Evolutionary conservation across 2,888 invertebrate genomes (phyloP), one percentile per base, ranked within the genome.

Genomic region (Poecilus cupreus): DNA sequence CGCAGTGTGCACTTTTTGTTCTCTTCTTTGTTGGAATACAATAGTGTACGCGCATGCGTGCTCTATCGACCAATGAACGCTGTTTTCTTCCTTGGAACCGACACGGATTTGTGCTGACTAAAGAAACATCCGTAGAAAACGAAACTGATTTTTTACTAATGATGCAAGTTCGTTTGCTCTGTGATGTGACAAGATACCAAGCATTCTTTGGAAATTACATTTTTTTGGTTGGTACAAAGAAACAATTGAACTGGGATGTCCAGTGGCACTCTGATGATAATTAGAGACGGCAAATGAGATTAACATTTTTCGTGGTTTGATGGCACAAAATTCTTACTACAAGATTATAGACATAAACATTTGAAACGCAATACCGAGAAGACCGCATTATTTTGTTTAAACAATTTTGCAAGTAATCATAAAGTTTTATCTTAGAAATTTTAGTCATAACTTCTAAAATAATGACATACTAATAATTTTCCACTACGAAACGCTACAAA

Each of bases 81-180:
- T 49, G 46, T 20, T 18, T 20, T 10, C 22, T 20, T 20, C 51
- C 8, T 32, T 32, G 20, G 4, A 10, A 60, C 8, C 26, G 13
- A n/a, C 60, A 60, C 24, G 60, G 18, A 60, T 60, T 60, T 26
- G 26, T 60, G 22, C 26, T 60, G 60, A 72, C 46, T 22, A 70
- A 32, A 60, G 51, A 51, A 51, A 18, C 51, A 51, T 51, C 60
- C 60, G 32, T 68, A 18, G 37, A 37, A 68, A 68, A 68, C 64
- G 37, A 72, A 72, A 46, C 72, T 46, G 46, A 46, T 22, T 72
- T 72, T 72, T 43, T 72, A 72, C 46, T 72, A 72, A 72, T 43
- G 70, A 72, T 72, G 46, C 72, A 72, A 68, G 32, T 68, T 26
- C 51, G 51, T 51, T 68, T 68, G 64, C 32, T 37, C 32, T 68